Evolutionary conservation across 2,888 invertebrate genomes (phyloP).

Genomic region (Pollenia amentaria): DNA sequence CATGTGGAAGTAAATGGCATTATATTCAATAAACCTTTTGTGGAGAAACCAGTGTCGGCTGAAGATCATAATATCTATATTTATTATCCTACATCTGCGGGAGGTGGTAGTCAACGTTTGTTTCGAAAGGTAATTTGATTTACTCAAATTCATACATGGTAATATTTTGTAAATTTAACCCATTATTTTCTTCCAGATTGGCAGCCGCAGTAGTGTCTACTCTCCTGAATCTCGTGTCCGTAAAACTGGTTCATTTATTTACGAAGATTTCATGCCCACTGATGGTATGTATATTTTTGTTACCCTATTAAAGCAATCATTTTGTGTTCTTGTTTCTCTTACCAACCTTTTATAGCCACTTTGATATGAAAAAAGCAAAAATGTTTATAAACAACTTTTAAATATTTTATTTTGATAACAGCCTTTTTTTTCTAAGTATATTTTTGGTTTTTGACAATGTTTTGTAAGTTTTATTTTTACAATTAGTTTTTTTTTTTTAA

Average conservation of each 20-base stretch:
- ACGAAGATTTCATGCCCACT: conserved; percentile 99
- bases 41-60: conserved; percentile 99
- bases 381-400: conserved; percentile 51
- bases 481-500: conserved; percentile 28
- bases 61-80: conserved; percentile 99
- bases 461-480: conserved; percentile 60
- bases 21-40: conserved; percentile 98
- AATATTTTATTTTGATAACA: conserved; percentile 43
- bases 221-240: conserved; percentile 98
- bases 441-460: conserved; percentile 60
- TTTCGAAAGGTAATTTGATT: conserved; percentile 93
- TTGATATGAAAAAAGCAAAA: conserved; percentile 47
- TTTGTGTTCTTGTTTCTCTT: conserved; percentile 60
- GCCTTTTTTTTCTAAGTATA: conserved; percentile 30
- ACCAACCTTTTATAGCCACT: conserved; percentile 56
- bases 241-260: conserved; percentile 99
- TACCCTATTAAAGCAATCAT: conserved; percentile 48
- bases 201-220: conserved; percentile 99
- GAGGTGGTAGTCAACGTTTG: conserved; percentile 98
- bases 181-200: conserved; percentile 88
- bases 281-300: conserved; percentile 89
- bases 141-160: not conserved
- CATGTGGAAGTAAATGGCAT: conserved; percentile 98
- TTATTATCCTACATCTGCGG: conserved; percentile 99
- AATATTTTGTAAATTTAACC: conserved; percentile 73